These are phyloP conservation scores for Oriolus oriolus DNA, from an alignment of 2,113 vertebrate species.

Conservation along the genomic window DNA sequence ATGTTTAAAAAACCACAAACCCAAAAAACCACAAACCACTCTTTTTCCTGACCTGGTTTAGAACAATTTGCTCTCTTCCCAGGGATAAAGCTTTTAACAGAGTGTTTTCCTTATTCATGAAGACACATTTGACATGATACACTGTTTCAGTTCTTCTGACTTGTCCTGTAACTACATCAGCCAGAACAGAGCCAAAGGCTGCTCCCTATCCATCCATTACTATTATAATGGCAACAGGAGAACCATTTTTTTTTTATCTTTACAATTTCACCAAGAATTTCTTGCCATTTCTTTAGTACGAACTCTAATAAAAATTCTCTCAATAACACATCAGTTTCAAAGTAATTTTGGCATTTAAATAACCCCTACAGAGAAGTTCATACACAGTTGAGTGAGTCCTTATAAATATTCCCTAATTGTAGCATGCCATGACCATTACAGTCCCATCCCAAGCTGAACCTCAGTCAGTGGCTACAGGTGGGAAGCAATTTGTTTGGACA, in stretches of 20 bases:
- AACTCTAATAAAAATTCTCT: neutral
- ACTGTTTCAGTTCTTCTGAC: neutral
- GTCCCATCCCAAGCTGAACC: neutral
- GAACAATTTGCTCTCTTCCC: neutral
- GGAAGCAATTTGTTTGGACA: neutral
- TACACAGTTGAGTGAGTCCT: neutral
- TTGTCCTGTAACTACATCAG: neutral
- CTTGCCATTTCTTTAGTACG: neutral
- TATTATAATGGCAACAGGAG: neutral
- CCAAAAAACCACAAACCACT: neutral
- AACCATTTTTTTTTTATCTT: neutral
- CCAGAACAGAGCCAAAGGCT: neutral
- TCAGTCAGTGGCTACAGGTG: neutral
- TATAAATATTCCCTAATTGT: neutral
- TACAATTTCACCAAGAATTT: neutral
- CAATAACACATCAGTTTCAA: neutral
- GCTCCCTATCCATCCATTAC: neutral
- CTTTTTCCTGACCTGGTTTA: neutral
- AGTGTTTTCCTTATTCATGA: neutral
- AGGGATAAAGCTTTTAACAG: neutral
- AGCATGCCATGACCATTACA: rapidly evolving
- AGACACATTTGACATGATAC: neutral
- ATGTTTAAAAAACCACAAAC: neutral
- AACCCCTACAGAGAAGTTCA: neutral
- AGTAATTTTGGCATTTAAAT: neutral